Conservation (phyloP, 2,113 vertebrate species). For the Solenodon paradoxus region DNA sequence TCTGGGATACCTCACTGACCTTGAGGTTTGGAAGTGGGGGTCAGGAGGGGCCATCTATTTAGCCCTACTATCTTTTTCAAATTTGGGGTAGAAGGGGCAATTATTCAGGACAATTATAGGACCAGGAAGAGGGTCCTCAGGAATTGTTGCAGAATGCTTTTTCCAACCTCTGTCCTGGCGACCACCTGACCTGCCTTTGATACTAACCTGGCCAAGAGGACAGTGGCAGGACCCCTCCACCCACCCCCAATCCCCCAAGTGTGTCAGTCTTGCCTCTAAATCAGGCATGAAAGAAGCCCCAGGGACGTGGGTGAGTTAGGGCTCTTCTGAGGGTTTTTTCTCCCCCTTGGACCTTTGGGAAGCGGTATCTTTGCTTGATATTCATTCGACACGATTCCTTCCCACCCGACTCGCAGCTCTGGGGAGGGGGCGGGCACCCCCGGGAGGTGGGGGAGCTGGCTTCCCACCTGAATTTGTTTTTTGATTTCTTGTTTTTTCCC, state of each 20-base stretch:
- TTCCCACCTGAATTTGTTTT: conserved; percentile 59
- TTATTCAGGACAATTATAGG: not conserved
- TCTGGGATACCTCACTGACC: not conserved
- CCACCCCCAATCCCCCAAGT: not conserved
- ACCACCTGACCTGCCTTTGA: not conserved
- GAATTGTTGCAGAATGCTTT: not conserved
- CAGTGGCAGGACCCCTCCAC: not conserved
- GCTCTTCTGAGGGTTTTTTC: not conserved
- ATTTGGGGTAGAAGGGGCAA: not conserved
- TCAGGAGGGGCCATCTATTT: not conserved
- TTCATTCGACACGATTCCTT: not conserved
- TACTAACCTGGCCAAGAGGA: not conserved
- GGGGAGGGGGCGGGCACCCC: not conserved
- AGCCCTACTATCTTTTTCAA: not conserved
- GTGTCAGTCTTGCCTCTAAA: not conserved
- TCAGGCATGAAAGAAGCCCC: not conserved
- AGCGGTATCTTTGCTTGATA: not conserved
- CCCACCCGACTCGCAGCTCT: not conserved
- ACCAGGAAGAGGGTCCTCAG: not conserved
- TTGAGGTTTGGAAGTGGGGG: not conserved
- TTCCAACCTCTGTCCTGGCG: not conserved
- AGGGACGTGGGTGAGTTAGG: accelerated
- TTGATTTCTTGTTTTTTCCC: conserved; percentile 82
- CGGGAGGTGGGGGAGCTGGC: not conserved
- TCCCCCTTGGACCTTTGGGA: too few relatives aligned